Conservation (phyloP, 2,888 invertebrate genomes). For the Lapara coniferarum region DNA sequence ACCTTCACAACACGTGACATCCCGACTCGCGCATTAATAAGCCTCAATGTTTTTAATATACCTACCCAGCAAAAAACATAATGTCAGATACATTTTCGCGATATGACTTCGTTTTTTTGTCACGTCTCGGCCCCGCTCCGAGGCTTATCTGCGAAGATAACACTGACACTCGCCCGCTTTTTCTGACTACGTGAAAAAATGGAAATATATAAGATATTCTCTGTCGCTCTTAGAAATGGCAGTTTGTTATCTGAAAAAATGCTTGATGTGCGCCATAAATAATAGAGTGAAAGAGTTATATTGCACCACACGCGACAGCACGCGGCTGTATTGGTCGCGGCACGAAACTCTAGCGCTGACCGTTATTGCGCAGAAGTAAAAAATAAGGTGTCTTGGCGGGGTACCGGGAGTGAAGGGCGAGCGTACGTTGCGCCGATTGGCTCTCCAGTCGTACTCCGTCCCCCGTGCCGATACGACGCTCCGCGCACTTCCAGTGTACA, state of each 20-base stretch:
- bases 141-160: constrained; percentile 50
- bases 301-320: not conserved
- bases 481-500: too few relatives aligned
- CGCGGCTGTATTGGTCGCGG: not conserved
- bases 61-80: constrained; percentile 35
- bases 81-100: constrained; percentile 46
- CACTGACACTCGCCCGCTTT: constrained; percentile 40
- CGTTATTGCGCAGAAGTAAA: too few relatives aligned
- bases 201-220: constrained; percentile 30
- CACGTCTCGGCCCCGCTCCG: constrained; percentile 45
- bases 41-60: constrained; percentile 18
- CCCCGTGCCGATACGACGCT: too few relatives aligned
- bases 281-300: not conserved
- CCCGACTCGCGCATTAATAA: not conserved
- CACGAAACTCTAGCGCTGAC: too few relatives aligned
- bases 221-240: constrained; percentile 6
- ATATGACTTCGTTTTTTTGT: constrained; percentile 45
- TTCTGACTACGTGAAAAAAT: constrained; percentile 40
- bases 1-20: not conserved
- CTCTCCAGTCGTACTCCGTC: too few relatives aligned
- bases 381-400: too few relatives aligned
- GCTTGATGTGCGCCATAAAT: constrained; percentile 11
- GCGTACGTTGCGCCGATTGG: too few relatives aligned
- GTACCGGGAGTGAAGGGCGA: too few relatives aligned
- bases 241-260: constrained; percentile 10